Conservation (phyloP, 2,113 vertebrate species). For the Dromaius novaehollandiae region DNA sequence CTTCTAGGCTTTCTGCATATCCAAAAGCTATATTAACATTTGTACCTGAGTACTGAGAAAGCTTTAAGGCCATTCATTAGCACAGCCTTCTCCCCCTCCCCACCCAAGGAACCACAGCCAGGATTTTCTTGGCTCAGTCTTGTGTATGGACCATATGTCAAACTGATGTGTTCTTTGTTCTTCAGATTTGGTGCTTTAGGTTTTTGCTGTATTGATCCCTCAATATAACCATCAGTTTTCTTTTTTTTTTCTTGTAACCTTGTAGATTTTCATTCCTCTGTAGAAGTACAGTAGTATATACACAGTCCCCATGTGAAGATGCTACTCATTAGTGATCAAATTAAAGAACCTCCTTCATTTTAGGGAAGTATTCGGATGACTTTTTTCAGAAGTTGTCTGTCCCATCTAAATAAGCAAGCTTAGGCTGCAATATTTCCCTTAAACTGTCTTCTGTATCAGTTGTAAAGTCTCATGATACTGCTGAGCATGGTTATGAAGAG, state of each 20-base stretch:
- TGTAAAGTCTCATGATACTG: slow-evolving; percentile 50
- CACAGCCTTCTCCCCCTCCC: not conserved
- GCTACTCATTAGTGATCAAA: not conserved
- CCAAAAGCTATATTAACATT: not conserved
- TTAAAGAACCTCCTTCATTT: not conserved
- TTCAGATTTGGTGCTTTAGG: not conserved
- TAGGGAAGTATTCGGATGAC: not conserved
- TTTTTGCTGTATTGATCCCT: not conserved
- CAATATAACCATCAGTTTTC: not conserved
- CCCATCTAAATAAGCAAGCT: not conserved
- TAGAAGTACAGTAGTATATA: not conserved
- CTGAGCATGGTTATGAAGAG: slow-evolving; percentile 56
- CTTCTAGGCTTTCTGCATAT: not conserved
- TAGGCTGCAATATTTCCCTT: not conserved
- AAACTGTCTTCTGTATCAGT: not conserved
- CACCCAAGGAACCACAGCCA: not conserved
- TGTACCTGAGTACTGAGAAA: not conserved
- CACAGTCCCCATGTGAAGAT: not conserved
- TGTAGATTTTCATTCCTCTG: not conserved
- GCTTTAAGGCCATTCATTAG: not conserved
- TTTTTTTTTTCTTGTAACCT: not conserved
- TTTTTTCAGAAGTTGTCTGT: not conserved
- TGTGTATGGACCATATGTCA: slow-evolving; percentile 19
- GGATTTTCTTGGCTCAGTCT: slow-evolving; percentile 18
- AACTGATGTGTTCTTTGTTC: not conserved